Evolutionary conservation across 2,888 invertebrate species (phyloP), one percentile per base, ranked within the genome.

Genomic region (Sussaba pulchella): DNA sequence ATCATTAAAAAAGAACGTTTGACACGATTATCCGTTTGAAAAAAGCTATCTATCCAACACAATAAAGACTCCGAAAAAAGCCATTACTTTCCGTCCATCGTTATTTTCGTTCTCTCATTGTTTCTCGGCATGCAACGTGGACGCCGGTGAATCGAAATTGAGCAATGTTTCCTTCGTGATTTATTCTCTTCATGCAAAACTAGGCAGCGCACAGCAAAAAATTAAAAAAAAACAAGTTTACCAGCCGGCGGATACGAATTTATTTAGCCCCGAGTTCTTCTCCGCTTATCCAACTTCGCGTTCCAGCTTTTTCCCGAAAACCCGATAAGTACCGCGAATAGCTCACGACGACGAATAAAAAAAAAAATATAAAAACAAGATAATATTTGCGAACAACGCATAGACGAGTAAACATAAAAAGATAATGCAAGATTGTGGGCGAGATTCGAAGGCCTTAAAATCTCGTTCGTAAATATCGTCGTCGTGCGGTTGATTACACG

Each of bases 381-480:
- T 6, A 57, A 54, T 36, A 31, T 36, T 57, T n/a, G 31, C 36
- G 10, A 8, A 54, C 26, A 6, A n/a, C 26, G 57, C 8, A 31
- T 31, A 9, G 31, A 57, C 31, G 31, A 31, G 54, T 14, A 54
- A 54, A 31, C 31, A 31, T 14, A 17, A n/a, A 54, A 57, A 14
- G 57, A 57, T 57, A 31, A 31, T 17, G 57, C 57, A 17, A 57
- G 57, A 57, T 57, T 31, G 54, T 31, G 14, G n/a, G 31, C 31
- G 54, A 54, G 26, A 26, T 26, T 54, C 54, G 26, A 14, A 54
- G 54, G 24, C 2, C n/a, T n/a, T 24, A 54, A 1, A 26, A 47
- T 19, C 14, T 17, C 36, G 57, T 14, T 57, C 26, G 31, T 31
- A 14, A 57, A 57, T 57, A 57, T 57, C 31, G 57, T 57, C 31